Evolutionary conservation across 2,888 invertebrate species (phyloP).

Genomic region (Oligia strigilis): DNA sequence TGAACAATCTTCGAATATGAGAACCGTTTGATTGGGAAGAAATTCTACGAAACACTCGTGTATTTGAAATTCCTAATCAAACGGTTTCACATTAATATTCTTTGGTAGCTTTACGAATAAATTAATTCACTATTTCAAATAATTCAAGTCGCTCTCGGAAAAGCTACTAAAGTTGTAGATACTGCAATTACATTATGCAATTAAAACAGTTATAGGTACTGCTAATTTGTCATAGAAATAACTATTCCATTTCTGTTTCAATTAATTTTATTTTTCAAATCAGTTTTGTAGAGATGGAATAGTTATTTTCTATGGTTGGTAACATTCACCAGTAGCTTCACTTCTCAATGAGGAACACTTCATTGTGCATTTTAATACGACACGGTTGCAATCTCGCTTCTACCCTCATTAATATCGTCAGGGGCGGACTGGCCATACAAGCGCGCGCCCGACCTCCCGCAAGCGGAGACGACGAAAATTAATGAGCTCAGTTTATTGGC

Average conservation of each 20-base stretch:
- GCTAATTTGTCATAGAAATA: constrained; percentile 72
- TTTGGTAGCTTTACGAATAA: constrained; percentile 74
- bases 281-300: constrained; percentile 61
- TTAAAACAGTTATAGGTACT: constrained; percentile 73
- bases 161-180: constrained; percentile 79
- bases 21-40: constrained; percentile 74
- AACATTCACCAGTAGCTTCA: constrained; percentile 88
- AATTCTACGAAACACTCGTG: constrained; percentile 41
- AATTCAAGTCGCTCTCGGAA: constrained; percentile 57
- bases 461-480: constrained; percentile 91
- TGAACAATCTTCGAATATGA: constrained; percentile 70
- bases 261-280: constrained; percentile 1
- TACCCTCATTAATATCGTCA: constrained; percentile 91
- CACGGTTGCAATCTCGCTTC: constrained; percentile 90
- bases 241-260: constrained; percentile 59
- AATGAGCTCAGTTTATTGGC: constrained; percentile 91
- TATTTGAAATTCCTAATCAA: constrained; percentile 70
- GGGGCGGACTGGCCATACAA: constrained; percentile 91
- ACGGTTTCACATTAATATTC: constrained; percentile 68
- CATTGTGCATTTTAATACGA: constrained; percentile 86
- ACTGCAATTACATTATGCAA: constrained; percentile 79
- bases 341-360: constrained; percentile 84
- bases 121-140: constrained; percentile 6
- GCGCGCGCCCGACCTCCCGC: constrained; percentile 90
- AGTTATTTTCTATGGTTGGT: constrained; percentile 75